Percentiles rank a stretch among this genome's conserved stretches.
Conservation (phyloP, 2,113 vertebrate genomes). For the Calidris pugnax region DNA sequence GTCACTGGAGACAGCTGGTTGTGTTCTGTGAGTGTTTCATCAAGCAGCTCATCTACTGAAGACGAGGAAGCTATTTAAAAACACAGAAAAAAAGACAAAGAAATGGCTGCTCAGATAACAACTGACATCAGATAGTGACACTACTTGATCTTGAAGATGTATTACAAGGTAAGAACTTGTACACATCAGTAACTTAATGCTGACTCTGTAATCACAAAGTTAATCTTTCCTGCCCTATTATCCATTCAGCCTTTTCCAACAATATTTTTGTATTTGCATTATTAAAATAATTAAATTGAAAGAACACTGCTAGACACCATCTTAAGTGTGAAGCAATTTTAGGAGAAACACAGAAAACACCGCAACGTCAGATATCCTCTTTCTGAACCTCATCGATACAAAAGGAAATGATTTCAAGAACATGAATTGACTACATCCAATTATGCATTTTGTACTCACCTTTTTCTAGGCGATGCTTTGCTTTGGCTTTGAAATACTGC, state of each 20-base stretch:
- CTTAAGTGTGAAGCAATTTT: not conserved
- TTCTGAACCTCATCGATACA: not conserved
- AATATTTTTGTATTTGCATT: not conserved
- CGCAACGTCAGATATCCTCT: not conserved
- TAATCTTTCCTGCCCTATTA: not conserved
- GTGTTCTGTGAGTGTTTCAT: constrained; percentile 51
- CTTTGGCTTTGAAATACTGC: constrained; percentile 8
- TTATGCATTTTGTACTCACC: not conserved
- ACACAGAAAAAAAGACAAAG: not conserved
- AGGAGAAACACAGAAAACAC: not conserved
- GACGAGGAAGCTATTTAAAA: not conserved
- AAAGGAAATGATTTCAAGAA: not conserved
- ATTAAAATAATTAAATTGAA: not conserved
- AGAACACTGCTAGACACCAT: not conserved
- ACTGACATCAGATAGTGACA: not conserved
- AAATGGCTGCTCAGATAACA: not conserved
- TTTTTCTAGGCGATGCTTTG: not conserved
- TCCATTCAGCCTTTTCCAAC: not conserved
- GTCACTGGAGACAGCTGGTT: constrained; percentile 61
- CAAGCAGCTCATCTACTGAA: constrained; percentile 22
- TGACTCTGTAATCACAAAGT: not conserved
- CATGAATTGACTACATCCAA: accelerated
- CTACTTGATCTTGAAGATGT: not conserved
- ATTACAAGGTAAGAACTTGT: not conserved
- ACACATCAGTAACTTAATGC: accelerated